Evolutionary conservation across 2,888 invertebrate genomes (phyloP), one percentile per base, ranked within the genome.

Genomic region (Perizoma flavofasciatum): DNA sequence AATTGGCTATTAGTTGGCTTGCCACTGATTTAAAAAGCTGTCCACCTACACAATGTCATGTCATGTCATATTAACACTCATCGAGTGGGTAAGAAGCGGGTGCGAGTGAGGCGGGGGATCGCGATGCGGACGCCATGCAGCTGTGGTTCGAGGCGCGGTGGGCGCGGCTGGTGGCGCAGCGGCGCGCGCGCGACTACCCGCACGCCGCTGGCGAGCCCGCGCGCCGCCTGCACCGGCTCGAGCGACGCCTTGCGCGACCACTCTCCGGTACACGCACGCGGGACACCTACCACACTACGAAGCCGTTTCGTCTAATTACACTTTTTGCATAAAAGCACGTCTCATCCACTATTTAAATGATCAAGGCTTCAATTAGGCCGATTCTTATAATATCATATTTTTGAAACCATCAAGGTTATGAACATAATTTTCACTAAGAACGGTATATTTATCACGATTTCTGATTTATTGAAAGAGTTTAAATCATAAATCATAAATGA

Each of bases 101-200:
- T 1, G 34, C 55, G 8, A 46, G 51, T 35, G 86, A 85, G 68
- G 79, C 75, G 51, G 89, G 88, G 68, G 88, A 88, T 68, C 81
- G 88, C 0, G 89, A 88, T 69, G 87, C 88, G 0, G 89, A 88
- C 69, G 87, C 88, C 2, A 88, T 88, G 89, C 89, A 87, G 79
- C 78, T 89, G 37, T 89, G 89, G 89, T 89, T 89, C 76, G 89
- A 89, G 68, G 88, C 88, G 50, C 79, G 89, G 0, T 89, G 89
- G 89, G 87, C 89, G 61, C 73, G 88, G 41, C 80, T 88, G 0
- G 85, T 88, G 55, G 86, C 88, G 10, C 88, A 86, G 72, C 65
- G 89, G 22, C 78, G 86, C 0, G 74, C 78, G n/a, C 68, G 85
- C 6, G 85, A 83, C 4, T 76, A 78, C 6, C 49, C 37, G 0